phyloP scores from a whole-genome alignment of 2,888 invertebrate genomes.

The Drosophila mayaguana region DNA sequence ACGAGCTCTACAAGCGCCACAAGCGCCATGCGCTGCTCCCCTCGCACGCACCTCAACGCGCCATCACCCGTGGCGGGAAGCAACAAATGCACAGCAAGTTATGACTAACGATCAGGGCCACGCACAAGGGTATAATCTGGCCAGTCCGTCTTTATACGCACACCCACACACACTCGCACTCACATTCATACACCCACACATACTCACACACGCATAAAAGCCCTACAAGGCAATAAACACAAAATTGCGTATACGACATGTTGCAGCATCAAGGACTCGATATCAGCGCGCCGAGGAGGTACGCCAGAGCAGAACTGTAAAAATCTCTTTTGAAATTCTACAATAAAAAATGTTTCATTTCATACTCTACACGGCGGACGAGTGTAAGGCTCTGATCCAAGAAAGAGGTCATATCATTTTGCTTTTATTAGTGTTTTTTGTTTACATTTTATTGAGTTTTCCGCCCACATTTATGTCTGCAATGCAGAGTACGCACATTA shows the following conservation, averaged over 20 bases:
- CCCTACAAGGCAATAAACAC: slow-evolving; percentile 69
- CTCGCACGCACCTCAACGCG: slow-evolving; percentile 7
- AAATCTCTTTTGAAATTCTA: slow-evolving; percentile 53
- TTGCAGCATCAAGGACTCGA: slow-evolving; percentile 55
- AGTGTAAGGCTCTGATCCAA: slow-evolving; percentile 24
- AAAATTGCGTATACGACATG: slow-evolving; percentile 71
- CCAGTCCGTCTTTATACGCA: slow-evolving; percentile 22
- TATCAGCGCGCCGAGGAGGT: slow-evolving; percentile 5
- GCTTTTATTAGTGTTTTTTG: slow-evolving; percentile 69
- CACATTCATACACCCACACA: background rate
- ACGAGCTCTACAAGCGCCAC: slow-evolving; percentile 11
- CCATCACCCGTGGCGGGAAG: slow-evolving; percentile 24
- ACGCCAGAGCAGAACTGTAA: slow-evolving; percentile 48
- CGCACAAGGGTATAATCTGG: slow-evolving; percentile 22
- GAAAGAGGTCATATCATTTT: slow-evolving; percentile 71
- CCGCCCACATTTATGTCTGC: slow-evolving; percentile 57
- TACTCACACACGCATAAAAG: slow-evolving; percentile 45
- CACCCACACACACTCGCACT: background rate
- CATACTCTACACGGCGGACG: slow-evolving; percentile 30
- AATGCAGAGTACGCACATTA: slow-evolving; percentile 49
- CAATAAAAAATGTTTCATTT: slow-evolving; percentile 67
- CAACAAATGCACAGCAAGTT: slow-evolving; percentile 53
- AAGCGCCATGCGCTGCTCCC: background rate
- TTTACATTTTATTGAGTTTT: slow-evolving; percentile 66
- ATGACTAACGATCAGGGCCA: slow-evolving; percentile 36